Base-by-base conservation (phyloP, 2,113 vertebrate genomes). In the Poicephalus meyeri region DNA sequence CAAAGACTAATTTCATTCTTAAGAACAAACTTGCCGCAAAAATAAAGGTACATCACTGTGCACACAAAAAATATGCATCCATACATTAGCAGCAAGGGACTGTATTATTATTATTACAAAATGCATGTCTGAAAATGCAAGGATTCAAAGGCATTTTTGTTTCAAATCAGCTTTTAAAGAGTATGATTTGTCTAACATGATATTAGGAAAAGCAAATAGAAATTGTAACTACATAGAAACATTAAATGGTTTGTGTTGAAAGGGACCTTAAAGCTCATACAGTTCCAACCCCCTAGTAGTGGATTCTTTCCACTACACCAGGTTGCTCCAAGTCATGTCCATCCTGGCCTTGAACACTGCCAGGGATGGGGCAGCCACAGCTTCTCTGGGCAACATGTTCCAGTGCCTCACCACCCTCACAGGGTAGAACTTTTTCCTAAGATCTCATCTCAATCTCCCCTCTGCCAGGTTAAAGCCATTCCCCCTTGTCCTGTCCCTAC, bases 191-290 rank as follows among this genome's bases (percentile, higher is more conserved):
- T 37, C 66, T 90, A 97, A 92, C 60, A 1, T 93, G 46, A 93
- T 95, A 97, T 97, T 98, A 97, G 77, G 86, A 56, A 56, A n/a
- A 56, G 31, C 31, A 56, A 56, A n/a, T n/a, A n/a, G 31, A n/a
- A n/a, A 21, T 56, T n/a, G 19, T 21, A 56, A 56, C 31, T 21
- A 9, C 16, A 28, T 58, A 58, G 13, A n/a, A 23, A n/a, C 33
- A 35, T 4, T 0, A n/a, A n/a, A 58, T 35, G 33, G 56, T 35
- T 58, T 58, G 33, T n/a, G 20, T 35, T 58, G 33, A 13, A 58
- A 23, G 21, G 13, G 33, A 35, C 20, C 20, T 35, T 58, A 14
- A 58, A 58, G 33, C 3, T 58, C 13, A 58, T 35, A 33, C 21
- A 23, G 33, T 58, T 58, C 56, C 4, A 35, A 35, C 21, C 4